These are phyloP conservation scores for Siderastrea siderea DNA, from an alignment of 92 coral and sea anemone genomes.

Conservation along the genomic window DNA sequence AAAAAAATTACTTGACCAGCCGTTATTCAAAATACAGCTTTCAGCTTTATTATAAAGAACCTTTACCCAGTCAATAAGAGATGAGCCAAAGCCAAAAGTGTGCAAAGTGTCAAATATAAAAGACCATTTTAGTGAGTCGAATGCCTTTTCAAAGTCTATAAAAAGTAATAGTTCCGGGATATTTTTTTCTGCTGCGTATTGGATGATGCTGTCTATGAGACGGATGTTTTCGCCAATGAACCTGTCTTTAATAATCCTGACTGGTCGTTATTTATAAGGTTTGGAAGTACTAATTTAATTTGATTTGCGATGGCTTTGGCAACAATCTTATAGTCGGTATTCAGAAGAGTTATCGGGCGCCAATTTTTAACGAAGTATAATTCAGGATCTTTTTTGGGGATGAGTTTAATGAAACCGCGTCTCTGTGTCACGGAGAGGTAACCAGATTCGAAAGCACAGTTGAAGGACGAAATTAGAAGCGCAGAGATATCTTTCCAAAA, in stretches of 20 bases:
- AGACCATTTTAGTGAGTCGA: slow-evolving; percentile 7
- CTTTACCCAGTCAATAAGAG: neutral
- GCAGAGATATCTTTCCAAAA: neutral
- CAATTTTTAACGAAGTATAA: slow-evolving; percentile 9
- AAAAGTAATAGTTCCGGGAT: neutral
- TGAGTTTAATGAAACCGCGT: neutral
- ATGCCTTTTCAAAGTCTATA: slow-evolving; percentile 9
- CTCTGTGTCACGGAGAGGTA: slow-evolving; percentile 5
- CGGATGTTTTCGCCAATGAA: neutral
- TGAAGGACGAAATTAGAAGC: neutral
- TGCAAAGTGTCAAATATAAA: neutral
- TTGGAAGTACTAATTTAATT: slow-evolving; percentile 1
- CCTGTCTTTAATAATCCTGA: neutral
- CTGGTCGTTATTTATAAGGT: neutral
- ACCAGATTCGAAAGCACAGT: neutral
- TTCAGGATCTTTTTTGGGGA: slow-evolving; percentile 7
- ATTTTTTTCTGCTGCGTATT: neutral
- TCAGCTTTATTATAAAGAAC: neutral
- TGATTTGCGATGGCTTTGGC: neutral
- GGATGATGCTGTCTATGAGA: neutral
- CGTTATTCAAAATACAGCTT: slow-evolving; percentile 6
- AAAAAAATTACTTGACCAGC: neutral
- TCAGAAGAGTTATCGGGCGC: slow-evolving; percentile 8
- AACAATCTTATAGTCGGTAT: neutral
- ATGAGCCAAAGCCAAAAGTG: neutral